Conservation (phyloP, 2,888 invertebrate species). For the Cosmopolites sordidus region DNA sequence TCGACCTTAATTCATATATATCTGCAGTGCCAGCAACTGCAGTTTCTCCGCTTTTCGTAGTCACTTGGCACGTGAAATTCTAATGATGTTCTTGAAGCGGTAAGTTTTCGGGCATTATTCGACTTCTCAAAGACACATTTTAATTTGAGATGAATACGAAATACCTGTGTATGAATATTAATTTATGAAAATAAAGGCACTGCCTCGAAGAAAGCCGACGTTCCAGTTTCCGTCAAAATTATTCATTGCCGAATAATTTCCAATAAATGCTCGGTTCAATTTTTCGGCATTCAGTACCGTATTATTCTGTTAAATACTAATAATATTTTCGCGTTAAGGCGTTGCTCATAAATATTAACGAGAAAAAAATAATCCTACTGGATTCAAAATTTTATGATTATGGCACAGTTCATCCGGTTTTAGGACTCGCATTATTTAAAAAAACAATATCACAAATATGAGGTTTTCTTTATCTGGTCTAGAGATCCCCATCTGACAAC, state of each 20-base stretch:
- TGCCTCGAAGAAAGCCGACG: conserved; percentile 6
- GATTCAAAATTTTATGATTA: too few relatives aligned
- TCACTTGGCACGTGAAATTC: conserved; percentile 11
- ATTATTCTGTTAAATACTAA: too few relatives aligned
- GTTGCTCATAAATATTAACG: too few relatives aligned
- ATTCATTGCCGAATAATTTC: conserved; percentile 25
- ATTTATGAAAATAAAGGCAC: conserved; percentile 21
- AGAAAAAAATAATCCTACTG: too few relatives aligned
- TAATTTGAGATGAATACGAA: conserved; percentile 25
- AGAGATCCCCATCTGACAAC: too few relatives aligned
- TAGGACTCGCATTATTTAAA: too few relatives aligned
- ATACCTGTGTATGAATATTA: conserved; percentile 27
- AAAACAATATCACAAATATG: too few relatives aligned
- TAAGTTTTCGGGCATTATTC: conserved; percentile 19
- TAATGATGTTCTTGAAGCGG: conserved; percentile 17
- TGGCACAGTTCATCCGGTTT: too few relatives aligned
- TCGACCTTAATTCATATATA: not conserved
- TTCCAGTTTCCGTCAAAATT: conserved; percentile 14
- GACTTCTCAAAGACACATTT: conserved; percentile 23
- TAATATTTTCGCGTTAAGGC: too few relatives aligned
- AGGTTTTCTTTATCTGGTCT: too few relatives aligned
- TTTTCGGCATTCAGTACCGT: too few relatives aligned
- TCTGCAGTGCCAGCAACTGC: not conserved
- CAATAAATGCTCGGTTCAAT: conserved; percentile 11
- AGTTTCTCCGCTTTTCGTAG: conserved; percentile 7